A percentile compares a stretch with the other conserved stretches of the same genome.
Evolutionary conservation across 1,140 invertebrate species (phyloP).

Genomic region (Hyphantria cunea): DNA sequence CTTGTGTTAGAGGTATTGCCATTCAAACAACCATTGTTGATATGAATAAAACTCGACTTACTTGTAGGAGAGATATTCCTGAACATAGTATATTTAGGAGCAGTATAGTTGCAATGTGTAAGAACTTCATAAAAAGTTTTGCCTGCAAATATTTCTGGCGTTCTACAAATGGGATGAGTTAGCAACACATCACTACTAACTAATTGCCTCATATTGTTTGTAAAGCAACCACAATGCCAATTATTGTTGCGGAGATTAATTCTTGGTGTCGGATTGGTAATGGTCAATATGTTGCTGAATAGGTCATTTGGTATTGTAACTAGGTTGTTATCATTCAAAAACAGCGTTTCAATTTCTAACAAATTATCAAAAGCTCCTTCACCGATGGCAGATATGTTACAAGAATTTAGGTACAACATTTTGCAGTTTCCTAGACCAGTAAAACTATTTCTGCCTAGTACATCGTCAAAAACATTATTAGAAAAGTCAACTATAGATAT

Average conservation of each 20-base stretch:
- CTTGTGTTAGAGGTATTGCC: slow-evolving; percentile 1
- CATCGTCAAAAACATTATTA: slow-evolving; percentile 51
- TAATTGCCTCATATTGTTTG: slow-evolving; percentile 47
- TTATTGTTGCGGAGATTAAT: slow-evolving; percentile 61
- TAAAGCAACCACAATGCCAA: slow-evolving; percentile 61
- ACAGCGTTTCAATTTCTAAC: slow-evolving; percentile 52
- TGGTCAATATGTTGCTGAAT: slow-evolving; percentile 47
- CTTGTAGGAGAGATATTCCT: neutral
- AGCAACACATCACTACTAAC: slow-evolving; percentile 39
- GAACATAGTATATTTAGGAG: slow-evolving; percentile 1
- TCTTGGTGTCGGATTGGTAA: slow-evolving; percentile 35
- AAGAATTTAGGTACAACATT: slow-evolving; percentile 58
- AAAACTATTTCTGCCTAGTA: slow-evolving; percentile 53
- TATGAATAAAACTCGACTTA: slow-evolving; percentile 26
- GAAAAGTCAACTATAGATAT: slow-evolving; percentile 59
- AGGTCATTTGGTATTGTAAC: slow-evolving; percentile 48
- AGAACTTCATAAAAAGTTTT: slow-evolving; percentile 54
- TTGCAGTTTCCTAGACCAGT: slow-evolving; percentile 46
- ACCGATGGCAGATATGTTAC: slow-evolving; percentile 54
- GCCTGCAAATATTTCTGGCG: slow-evolving; percentile 43
- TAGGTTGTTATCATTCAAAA: slow-evolving; percentile 63
- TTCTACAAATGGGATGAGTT: slow-evolving; percentile 52
- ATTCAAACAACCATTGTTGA: slow-evolving; percentile 34
- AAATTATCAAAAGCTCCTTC: slow-evolving; percentile 63
- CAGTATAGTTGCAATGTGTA: slow-evolving; percentile 38